Conservation (phyloP, 2,888 invertebrate genomes). For the Eristalis tenax region DNA sequence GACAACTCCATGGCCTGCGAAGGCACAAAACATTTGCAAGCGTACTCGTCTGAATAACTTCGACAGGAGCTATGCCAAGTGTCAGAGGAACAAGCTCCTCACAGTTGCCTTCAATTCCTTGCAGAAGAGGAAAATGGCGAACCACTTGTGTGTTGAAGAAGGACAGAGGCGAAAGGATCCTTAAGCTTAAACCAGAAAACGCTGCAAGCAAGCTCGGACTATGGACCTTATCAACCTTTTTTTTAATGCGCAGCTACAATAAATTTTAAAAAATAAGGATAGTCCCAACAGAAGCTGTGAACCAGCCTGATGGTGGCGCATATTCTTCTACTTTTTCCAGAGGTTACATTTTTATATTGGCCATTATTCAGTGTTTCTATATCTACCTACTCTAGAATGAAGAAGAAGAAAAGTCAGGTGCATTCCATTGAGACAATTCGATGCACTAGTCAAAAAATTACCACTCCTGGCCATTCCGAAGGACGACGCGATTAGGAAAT, state of each 20-base stretch:
- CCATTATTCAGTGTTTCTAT: too few species aligned
- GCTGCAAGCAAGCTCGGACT: slow-evolving; percentile 79
- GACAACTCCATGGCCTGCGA: slow-evolving; percentile 94
- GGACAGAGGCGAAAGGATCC: slow-evolving; percentile 79
- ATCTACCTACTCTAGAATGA: too few species aligned
- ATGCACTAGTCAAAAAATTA: too few species aligned
- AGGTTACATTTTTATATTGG: too few species aligned
- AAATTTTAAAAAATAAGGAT: slow-evolving; percentile 56
- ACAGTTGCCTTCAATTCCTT: slow-evolving; percentile 89
- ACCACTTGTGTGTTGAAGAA: slow-evolving; percentile 81
- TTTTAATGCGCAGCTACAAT: slow-evolving; percentile 60
- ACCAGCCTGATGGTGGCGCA: too few species aligned
- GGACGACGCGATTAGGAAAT: too few species aligned
- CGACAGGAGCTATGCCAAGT: slow-evolving; percentile 94
- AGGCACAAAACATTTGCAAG: slow-evolving; percentile 92
- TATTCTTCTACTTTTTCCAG: too few species aligned
- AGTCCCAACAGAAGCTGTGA: too few species aligned
- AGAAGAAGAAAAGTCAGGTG: too few species aligned
- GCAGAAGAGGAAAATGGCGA: slow-evolving; percentile 85
- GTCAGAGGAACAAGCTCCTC: slow-evolving; percentile 91
- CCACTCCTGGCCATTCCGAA: too few species aligned
- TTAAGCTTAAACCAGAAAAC: slow-evolving; percentile 81
- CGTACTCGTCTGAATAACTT: slow-evolving; percentile 94
- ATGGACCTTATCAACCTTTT: slow-evolving; percentile 29
- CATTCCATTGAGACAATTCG: too few species aligned